Percentiles rank a stretch among this genome's conserved stretches.
Conservation (phyloP, 2,888 invertebrate species). For the Cephonodes hylas region DNA sequence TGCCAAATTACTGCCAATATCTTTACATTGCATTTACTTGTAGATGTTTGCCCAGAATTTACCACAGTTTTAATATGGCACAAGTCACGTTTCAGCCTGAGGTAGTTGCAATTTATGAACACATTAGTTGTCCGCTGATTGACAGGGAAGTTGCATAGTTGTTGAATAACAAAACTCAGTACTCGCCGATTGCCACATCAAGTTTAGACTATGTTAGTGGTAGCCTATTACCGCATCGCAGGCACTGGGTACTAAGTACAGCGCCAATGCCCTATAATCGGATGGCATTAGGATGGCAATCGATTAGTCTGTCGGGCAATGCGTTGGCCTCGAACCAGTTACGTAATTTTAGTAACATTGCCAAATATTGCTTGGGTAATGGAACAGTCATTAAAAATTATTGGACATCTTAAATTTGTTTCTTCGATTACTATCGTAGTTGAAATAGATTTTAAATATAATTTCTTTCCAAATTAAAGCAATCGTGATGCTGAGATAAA, state of each 20-base stretch:
- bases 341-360: slow-evolving; percentile 27
- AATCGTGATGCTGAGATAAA: background rate
- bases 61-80: background rate
- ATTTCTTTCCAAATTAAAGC: background rate
- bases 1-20: no score
- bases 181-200: background rate
- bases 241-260: background rate
- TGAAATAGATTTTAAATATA: background rate
- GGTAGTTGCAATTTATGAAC: background rate
- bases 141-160: background rate
- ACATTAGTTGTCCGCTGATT: background rate
- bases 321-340: slow-evolving; percentile 26
- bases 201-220: background rate
- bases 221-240: background rate
- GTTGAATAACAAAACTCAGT: background rate
- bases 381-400: slow-evolving; percentile 20
- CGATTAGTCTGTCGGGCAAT: slow-evolving; percentile 24
- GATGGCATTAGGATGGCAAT: slow-evolving; percentile 34
- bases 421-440: background rate
- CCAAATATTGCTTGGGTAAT: slow-evolving; percentile 24
- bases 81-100: background rate
- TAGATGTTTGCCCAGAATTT: background rate
- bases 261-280: slow-evolving; percentile 29
- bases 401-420: slow-evolving; percentile 22
- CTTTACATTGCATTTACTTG: background rate